Evolutionary conservation across 2,797 vertebrate species (phyloP).

Genomic region (Diplodus sargus): DNA sequence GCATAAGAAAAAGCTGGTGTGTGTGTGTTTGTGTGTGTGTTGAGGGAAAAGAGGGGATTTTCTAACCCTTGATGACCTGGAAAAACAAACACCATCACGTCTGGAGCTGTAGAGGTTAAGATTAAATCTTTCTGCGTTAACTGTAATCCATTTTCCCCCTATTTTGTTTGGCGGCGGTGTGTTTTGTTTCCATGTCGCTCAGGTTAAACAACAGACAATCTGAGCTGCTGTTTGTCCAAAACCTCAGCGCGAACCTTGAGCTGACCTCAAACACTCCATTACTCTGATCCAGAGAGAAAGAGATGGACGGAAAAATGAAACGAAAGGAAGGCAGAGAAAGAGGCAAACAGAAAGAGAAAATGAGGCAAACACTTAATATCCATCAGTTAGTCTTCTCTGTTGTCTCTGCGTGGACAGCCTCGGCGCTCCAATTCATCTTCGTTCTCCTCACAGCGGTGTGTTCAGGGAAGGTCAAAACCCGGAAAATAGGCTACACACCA

Average conservation of each 20-base stretch:
- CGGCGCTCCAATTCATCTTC: constrained; percentile 66
- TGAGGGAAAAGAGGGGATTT: constrained; percentile 4
- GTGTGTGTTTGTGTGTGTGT: neutral
- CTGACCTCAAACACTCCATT: constrained; percentile 61
- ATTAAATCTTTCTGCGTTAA: constrained; percentile 10
- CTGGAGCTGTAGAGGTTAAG: neutral
- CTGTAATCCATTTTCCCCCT: constrained; percentile 39
- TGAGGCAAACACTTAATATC: constrained; percentile 46
- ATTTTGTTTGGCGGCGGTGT: constrained; percentile 25
- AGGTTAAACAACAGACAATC: constrained; percentile 56
- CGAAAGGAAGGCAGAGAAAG: constrained; percentile 1
- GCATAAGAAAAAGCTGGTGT: constrained; percentile 13
- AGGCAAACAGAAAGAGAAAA: constrained; percentile 34
- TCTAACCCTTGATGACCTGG: constrained; percentile 16
- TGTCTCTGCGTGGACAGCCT: constrained; percentile 40
- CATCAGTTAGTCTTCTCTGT: constrained; percentile 33
- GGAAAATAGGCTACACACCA: constrained; percentile 73
- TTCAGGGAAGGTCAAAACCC: constrained; percentile 74
- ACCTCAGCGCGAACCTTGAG: constrained; percentile 3
- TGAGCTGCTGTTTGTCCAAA: constrained; percentile 33
- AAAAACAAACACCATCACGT: constrained; percentile 18
- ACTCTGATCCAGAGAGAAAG: constrained; percentile 1
- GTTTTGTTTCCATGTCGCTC: constrained; percentile 39
- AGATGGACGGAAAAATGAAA: constrained; percentile 12
- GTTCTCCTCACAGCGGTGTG: constrained; percentile 59